A percentile compares a stretch with the other conserved stretches of the same genome.
Evolutionary conservation across 1,140 invertebrate genomes (phyloP).

Genomic region (Argopecten irradians): DNA sequence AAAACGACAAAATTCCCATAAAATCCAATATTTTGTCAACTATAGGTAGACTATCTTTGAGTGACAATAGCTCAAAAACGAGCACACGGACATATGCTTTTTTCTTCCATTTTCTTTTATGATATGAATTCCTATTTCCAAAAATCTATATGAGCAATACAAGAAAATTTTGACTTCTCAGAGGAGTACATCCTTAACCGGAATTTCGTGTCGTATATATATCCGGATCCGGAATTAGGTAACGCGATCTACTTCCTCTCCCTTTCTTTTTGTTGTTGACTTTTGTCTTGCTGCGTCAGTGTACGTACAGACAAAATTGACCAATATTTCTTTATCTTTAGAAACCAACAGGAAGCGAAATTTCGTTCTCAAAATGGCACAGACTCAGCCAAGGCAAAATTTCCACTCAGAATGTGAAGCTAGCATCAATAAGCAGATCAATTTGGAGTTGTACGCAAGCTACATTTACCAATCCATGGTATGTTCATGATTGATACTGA

Average conservation of each 20-base stretch:
- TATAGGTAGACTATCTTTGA: too few species aligned
- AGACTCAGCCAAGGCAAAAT: slow-evolving; percentile 83
- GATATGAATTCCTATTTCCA: too few species aligned
- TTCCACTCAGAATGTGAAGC: slow-evolving; percentile 87
- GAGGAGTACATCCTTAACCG: too few species aligned
- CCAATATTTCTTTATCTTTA: not conserved
- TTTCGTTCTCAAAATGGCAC: slow-evolving; percentile 58
- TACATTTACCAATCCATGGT: slow-evolving; percentile 93
- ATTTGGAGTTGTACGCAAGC: slow-evolving; percentile 89
- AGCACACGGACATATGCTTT: too few species aligned
- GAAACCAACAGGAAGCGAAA: not conserved
- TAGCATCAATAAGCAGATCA: slow-evolving; percentile 90
- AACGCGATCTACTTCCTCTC: not conserved
- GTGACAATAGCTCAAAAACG: too few species aligned
- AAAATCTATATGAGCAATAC: too few species aligned
- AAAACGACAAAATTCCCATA: too few species aligned
- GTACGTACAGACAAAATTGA: not conserved
- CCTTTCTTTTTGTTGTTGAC: not conserved
- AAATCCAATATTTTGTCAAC: too few species aligned
- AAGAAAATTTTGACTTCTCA: too few species aligned
- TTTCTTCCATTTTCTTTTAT: too few species aligned
- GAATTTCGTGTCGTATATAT: too few species aligned
- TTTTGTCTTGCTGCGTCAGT: slow-evolving; percentile 11
- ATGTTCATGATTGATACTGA: too few species aligned
- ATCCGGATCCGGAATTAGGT: not conserved